Evolutionary conservation across 2,888 invertebrate species (phyloP).

Genomic region (Dynastes hyllus): DNA sequence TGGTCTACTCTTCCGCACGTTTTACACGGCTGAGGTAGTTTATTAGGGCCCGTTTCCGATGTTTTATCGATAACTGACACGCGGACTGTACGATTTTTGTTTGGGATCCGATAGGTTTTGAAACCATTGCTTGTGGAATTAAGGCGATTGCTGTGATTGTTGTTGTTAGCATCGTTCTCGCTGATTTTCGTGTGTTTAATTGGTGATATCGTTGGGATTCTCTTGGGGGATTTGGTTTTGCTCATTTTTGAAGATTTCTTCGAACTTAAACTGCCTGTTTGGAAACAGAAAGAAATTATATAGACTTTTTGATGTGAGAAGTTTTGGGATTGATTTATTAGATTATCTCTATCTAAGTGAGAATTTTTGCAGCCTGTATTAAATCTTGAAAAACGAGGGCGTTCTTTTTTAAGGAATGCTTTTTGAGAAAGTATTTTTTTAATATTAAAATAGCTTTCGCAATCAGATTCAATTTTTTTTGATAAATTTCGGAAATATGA

Average conservation of each 20-base stretch:
- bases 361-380: no score
- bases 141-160: slow-evolving; percentile 27
- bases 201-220: slow-evolving; percentile 33
- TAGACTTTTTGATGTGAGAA: no score
- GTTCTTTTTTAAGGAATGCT: no score
- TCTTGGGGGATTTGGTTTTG: slow-evolving; percentile 30
- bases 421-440: no score
- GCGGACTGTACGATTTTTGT: slow-evolving; percentile 24
- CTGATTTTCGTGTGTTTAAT: slow-evolving; percentile 37
- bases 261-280: neutral
- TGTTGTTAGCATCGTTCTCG: slow-evolving; percentile 55
- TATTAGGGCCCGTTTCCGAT: slow-evolving; percentile 55
- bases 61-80: slow-evolving; percentile 57
- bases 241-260: slow-evolving; percentile 41
- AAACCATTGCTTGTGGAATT: slow-evolving; percentile 52
- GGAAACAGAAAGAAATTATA: neutral
- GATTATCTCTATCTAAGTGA: no score
- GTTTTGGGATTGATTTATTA: no score
- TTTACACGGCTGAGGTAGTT: slow-evolving; percentile 75
- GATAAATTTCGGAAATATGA: no score
- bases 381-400: no score
- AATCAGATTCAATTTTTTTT: no score
- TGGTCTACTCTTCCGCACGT: slow-evolving; percentile 80
- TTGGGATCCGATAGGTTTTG: slow-evolving; percentile 46
- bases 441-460: no score